Percentiles rank a stretch among this genome's conserved stretches.
Conservation (phyloP, 1,140 invertebrate species). For the Bombus affinis region DNA sequence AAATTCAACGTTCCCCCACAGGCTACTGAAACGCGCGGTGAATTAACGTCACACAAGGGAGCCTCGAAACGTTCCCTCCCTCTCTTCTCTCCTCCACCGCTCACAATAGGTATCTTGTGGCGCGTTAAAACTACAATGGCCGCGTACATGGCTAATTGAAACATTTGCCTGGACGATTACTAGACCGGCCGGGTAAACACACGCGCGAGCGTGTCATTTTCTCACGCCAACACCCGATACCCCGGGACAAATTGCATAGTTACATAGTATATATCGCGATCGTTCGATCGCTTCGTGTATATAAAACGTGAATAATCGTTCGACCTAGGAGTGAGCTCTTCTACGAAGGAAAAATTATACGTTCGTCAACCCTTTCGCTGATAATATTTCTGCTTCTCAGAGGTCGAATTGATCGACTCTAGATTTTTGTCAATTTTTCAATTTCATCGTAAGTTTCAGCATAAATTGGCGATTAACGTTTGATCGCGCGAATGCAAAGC, state of each 20-base stretch:
- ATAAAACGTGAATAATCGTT: not conserved
- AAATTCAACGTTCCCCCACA: slow-evolving; percentile 12
- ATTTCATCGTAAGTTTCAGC: not conserved
- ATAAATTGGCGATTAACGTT: too few relatives aligned
- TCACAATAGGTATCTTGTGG: slow-evolving; percentile 37
- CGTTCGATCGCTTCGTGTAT: not conserved
- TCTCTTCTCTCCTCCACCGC: not conserved
- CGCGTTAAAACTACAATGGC: slow-evolving; percentile 53
- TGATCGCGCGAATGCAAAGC: too few relatives aligned
- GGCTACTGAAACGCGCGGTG: slow-evolving; percentile 34
- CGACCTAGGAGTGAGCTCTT: not conserved
- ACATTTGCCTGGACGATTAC: slow-evolving; percentile 63
- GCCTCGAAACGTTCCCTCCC: slow-evolving; percentile 19
- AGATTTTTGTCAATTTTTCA: not conserved
- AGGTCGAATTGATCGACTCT: not conserved
- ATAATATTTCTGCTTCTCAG: not conserved
- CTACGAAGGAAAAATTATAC: not conserved
- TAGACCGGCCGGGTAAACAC: slow-evolving; percentile 54
- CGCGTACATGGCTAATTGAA: slow-evolving; percentile 56
- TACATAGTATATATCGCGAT: slow-evolving; percentile 1
- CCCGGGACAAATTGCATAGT: slow-evolving; percentile 23
- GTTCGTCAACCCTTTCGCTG: not conserved
- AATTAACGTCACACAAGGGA: slow-evolving; percentile 32
- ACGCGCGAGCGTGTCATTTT: slow-evolving; percentile 50
- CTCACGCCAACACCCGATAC: slow-evolving; percentile 57